Percentiles rank a stretch among this genome's conserved stretches.
Evolutionary conservation across 2,888 invertebrate genomes (phyloP).

Genomic region (Nephrotoma appendiculata): DNA sequence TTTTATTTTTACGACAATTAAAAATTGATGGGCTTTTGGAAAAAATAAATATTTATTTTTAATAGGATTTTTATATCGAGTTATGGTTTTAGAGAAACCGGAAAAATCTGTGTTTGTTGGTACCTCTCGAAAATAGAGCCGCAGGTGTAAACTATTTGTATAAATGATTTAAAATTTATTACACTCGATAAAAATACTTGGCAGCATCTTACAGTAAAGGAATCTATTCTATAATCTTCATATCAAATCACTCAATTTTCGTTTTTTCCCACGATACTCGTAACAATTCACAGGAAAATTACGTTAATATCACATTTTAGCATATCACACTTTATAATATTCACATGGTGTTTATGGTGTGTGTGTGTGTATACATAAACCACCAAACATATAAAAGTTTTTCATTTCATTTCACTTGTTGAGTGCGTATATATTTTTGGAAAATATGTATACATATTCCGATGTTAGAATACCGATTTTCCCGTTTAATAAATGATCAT

Average conservation of each 20-base stretch:
- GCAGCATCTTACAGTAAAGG: not conserved
- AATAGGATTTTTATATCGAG: not conserved
- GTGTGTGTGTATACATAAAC: not conserved
- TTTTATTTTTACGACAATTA: not conserved
- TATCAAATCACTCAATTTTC: not conserved
- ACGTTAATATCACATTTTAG: not conserved
- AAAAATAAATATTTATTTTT: not conserved
- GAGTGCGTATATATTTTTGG: not conserved
- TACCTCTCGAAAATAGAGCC: not conserved
- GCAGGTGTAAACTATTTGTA: not conserved
- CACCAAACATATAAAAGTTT: not conserved
- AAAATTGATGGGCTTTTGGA: not conserved
- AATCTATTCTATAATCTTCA: not conserved
- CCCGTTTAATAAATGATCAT: not conserved
- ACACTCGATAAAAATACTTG: not conserved
- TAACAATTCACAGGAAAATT: not conserved
- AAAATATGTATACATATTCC: not conserved
- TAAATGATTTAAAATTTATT: not conserved
- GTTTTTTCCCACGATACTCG: not conserved
- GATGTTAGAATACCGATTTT: not conserved
- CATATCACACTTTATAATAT: not conserved
- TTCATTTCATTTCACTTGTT: not conserved
- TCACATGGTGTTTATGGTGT: not conserved
- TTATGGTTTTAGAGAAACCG: not conserved
- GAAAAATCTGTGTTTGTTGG: not conserved